A percentile compares a stretch with the other conserved stretches of the same genome.
These are phyloP conservation scores for Hymenopus coronatus DNA, from an alignment of 2,888 invertebrate genomes.

Conservation along the genomic window DNA sequence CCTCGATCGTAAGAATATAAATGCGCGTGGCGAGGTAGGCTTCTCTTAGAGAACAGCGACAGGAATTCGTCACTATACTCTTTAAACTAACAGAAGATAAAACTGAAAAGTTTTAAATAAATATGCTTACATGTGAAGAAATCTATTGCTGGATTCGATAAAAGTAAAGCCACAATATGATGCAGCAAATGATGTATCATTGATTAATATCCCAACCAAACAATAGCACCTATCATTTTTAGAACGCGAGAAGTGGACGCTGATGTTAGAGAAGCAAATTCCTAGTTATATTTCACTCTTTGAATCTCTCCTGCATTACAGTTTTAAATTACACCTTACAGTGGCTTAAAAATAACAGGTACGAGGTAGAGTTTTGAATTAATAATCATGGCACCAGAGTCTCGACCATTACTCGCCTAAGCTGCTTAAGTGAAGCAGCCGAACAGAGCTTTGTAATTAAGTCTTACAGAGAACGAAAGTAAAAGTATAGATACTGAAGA, in stretches of 20 bases:
- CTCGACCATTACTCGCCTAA: background rate
- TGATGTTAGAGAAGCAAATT: background rate
- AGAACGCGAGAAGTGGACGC: background rate
- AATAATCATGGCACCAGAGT: background rate
- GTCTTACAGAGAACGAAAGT: background rate
- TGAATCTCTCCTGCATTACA: background rate
- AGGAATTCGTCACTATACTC: no score
- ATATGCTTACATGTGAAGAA: no score
- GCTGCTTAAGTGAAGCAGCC: background rate
- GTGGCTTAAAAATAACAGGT: background rate
- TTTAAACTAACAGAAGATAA: no score
- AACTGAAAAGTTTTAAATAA: no score
- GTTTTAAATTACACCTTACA: background rate
- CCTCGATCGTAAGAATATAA: no score
- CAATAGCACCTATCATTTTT: background rate
- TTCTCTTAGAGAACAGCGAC: no score
- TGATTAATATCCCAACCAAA: background rate
- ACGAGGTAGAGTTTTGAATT: background rate
- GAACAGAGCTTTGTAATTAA: background rate
- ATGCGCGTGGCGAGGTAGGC: no score
- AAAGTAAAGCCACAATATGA: background rate
- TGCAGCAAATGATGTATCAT: background rate
- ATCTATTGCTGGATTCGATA: no score
- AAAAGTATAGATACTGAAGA: no score
- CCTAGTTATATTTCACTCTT: background rate